A percentile compares a stretch with the other conserved stretches of the same genome.
phyloP scores from a whole-genome alignment of 2,888 invertebrate species.

The Oeneis ivallda region DNA sequence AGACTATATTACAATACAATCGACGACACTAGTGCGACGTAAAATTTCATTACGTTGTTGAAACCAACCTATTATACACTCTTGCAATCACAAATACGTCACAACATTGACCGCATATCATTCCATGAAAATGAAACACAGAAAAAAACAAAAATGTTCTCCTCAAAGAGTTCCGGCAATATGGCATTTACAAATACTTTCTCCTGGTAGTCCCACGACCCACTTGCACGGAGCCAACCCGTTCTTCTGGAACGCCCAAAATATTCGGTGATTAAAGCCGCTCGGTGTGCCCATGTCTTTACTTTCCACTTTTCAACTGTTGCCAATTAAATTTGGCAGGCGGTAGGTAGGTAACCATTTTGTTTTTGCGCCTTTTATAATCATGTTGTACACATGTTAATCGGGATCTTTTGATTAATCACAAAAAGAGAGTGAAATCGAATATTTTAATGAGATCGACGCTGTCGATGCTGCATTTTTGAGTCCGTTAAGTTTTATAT shows the following conservation, averaged over 20 bases:
- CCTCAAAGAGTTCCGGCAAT: constrained; percentile 64
- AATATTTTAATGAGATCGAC: constrained; percentile 28
- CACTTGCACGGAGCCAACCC: constrained; percentile 62
- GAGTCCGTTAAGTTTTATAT: constrained; percentile 7
- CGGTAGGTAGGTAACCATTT: constrained; percentile 29
- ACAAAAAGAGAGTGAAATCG: constrained; percentile 28
- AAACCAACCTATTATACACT: neutral
- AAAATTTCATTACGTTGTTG: constrained; percentile 5
- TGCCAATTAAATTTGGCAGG: constrained; percentile 55
- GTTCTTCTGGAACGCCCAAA: constrained; percentile 76
- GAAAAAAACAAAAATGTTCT: constrained; percentile 45
- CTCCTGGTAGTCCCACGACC: constrained; percentile 75
- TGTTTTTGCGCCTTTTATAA: constrained; percentile 31
- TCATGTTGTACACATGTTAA: constrained; percentile 34
- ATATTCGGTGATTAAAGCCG: constrained; percentile 69
- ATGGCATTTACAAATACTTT: constrained; percentile 58
- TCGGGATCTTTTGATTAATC: constrained; percentile 34
- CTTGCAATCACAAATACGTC: constrained; percentile 42
- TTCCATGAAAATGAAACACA: constrained; percentile 49
- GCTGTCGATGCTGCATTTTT: constrained; percentile 18
- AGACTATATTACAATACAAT: neutral
- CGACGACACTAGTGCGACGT: neutral
- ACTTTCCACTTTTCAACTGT: constrained; percentile 64
- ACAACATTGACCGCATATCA: constrained; percentile 59
- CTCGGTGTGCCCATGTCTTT: constrained; percentile 58